Evolutionary conservation across 2,797 vertebrate genomes (phyloP).

Genomic region (Hapalemur alaotrensis): DNA sequence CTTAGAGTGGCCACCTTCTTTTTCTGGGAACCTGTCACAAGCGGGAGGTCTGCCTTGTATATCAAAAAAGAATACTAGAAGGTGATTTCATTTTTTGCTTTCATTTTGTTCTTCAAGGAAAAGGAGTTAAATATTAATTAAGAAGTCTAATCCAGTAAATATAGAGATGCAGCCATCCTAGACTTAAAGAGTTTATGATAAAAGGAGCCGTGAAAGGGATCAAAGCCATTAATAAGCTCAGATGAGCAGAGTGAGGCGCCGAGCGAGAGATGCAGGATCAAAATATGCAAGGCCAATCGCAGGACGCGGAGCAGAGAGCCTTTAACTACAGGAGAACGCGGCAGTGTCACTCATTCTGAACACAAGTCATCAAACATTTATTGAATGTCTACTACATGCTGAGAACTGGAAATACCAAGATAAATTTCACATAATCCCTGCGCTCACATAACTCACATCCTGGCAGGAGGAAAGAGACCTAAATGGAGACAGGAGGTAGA

Average conservation of each 20-base stretch:
- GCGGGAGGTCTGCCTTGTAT: background rate
- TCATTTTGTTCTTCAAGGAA: slow-evolving; percentile 60
- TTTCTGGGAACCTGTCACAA: slow-evolving; percentile 54
- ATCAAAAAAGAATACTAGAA: slow-evolving; percentile 46
- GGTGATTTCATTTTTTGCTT: slow-evolving; percentile 49
- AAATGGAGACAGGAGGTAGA: background rate
- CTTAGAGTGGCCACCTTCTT: background rate
- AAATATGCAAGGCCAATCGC: background rate
- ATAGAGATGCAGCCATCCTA: slow-evolving; percentile 18
- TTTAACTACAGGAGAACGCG: background rate
- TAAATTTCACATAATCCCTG: slow-evolving; percentile 50
- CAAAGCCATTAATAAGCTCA: slow-evolving; percentile 6
- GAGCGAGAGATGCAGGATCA: background rate
- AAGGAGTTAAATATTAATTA: slow-evolving; percentile 71
- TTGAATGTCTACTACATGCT: slow-evolving; percentile 9
- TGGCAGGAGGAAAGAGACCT: background rate
- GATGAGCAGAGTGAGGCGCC: background rate
- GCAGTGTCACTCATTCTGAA: background rate
- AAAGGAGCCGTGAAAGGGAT: background rate
- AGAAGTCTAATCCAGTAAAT: slow-evolving; percentile 58
- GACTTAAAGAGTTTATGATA: slow-evolving; percentile 23
- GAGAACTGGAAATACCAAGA: slow-evolving; percentile 44
- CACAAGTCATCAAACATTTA: slow-evolving; percentile 41
- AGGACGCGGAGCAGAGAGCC: background rate
- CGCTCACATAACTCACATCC: slow-evolving; percentile 23